Base-by-base conservation (phyloP, 2,113 vertebrate species). In the Cervus canadensis region DNA sequence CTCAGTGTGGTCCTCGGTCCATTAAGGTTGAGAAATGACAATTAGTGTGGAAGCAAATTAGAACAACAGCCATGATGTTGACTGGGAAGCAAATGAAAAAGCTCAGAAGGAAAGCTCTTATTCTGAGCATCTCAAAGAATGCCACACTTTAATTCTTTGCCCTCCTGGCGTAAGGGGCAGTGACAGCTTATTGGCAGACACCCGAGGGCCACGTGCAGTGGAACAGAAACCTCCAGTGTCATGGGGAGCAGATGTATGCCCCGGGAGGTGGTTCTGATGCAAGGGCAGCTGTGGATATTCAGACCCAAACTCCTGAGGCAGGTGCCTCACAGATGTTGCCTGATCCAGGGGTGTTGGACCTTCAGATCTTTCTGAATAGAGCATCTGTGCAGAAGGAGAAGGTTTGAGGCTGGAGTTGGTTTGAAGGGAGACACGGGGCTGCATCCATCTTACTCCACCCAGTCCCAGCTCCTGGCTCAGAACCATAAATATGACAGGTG, bases 191-290 rank as follows among this genome's bases (percentile, higher is more conserved):
- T 3, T 19, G 36, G 76, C 76, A 86, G 79, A 40, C 5, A 50
- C 9, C 17, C 0, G 3, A 25, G 21, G 52, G 59, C 33, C 78
- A 67, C 0, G 0, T 14, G 30, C 0, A 0, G 28, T 19, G 7
- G 36, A 13, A 36, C 4, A 48, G 59, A 83, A 40, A 36, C 21
- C 43, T 28, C 50, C 21, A 1, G n/a, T 0, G 5, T 12, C 40
- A 60, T 12, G 30, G 36, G 30, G 14, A 54, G 33, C 9, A 7
- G 2, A 9, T 1, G 50, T 23, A 33, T 0, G 3, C 11, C 14
- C 43, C 1, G 2, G 19, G 30, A 8, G 3, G 9, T 30, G 21
- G 2, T 30, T 25, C 33, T 33, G 33, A 13, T 3, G 43, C 50
- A 11, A 56, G 2, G 16, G 28, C 6, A 7, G 54, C 52, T 26